phyloP scores from a whole-genome alignment of 2,797 vertebrate genomes.

The Hapalemur alaotrensis region DNA sequence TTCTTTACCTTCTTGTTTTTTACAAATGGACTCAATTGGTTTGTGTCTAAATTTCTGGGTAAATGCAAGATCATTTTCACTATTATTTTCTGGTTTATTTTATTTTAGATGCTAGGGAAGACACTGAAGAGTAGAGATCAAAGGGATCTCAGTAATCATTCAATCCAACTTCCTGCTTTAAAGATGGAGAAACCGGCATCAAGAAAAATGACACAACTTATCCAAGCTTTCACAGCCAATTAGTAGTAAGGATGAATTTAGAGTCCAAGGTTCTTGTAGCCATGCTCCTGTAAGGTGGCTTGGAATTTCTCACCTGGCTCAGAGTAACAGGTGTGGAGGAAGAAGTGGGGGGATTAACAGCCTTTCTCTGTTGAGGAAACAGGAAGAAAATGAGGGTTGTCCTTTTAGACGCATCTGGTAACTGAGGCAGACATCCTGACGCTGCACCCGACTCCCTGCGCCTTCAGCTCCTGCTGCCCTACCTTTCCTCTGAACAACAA shows the following conservation, averaged over 20 bases:
- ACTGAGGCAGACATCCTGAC: background rate
- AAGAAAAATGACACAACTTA: background rate
- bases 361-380: background rate
- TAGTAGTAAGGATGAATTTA: background rate
- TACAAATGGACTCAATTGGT: background rate
- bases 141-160: conserved; percentile 1
- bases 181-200: background rate
- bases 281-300: background rate
- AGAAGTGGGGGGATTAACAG: background rate
- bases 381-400: conserved; percentile 2
- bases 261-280: background rate
- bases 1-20: conserved; percentile 2
- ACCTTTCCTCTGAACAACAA: background rate
- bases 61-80: background rate
- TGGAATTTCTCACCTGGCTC: background rate
- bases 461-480: background rate
- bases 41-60: background rate
- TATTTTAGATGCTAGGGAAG: background rate
- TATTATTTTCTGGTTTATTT: background rate
- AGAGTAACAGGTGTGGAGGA: background rate
- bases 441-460: background rate
- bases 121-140: background rate
- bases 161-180: background rate
- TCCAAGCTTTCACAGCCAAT: background rate
- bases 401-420: background rate